Evolutionary conservation across 2,888 invertebrate genomes (phyloP), one percentile per base, ranked within the genome.

Genomic region (Athetis lepigone): DNA sequence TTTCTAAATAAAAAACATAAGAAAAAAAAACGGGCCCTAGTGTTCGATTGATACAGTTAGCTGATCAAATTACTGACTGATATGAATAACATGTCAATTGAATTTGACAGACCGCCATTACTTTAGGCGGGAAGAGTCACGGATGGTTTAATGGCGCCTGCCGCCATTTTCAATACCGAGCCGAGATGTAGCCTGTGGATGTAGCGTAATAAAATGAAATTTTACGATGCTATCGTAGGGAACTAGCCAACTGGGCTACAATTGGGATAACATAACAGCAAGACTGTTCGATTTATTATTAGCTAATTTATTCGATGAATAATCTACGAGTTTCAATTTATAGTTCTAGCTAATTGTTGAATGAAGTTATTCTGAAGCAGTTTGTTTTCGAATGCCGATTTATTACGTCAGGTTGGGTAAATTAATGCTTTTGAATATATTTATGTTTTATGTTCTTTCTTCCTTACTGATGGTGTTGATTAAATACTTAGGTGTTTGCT

Each of bases 141-240:
- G 45, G 21, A 45, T 64, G 50, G 29, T 36, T 36, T 40, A 51
- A 70, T 62, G 37, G 43, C 27, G 37, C n/a, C 49, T 39, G 29
- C 49, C 29, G 27, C 21, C 33, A 66, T 63, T 63, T 70, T 40
- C 51, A 51, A n/a, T 46, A 39, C 33, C 33, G 50, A 13, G 25
- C 45, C 18, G 8, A 47, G 42, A 70, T 45, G 49, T 37, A 21
- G 36, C n/a, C n/a, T n/a, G n/a, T n/a, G n/a, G n/a, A n/a, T n/a
- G 21, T 36, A 33, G 33, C 25, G 25, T 70, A 75, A 70, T 71
- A 75, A 70, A 70, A 51, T 18, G 6, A 4, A 52, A 52, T 75
- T 75, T 70, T 52, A 75, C 25, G 51, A 70, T 47, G 71, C 33
- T 71, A 49, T 40, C 33, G 18, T 70, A 75, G 70, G 63, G n/a